Percentiles rank a stretch among this genome's conserved stretches.
These are phyloP conservation scores for Gallinago jamesoni DNA, from an alignment of 2,113 vertebrate species.

Conservation along the genomic window DNA sequence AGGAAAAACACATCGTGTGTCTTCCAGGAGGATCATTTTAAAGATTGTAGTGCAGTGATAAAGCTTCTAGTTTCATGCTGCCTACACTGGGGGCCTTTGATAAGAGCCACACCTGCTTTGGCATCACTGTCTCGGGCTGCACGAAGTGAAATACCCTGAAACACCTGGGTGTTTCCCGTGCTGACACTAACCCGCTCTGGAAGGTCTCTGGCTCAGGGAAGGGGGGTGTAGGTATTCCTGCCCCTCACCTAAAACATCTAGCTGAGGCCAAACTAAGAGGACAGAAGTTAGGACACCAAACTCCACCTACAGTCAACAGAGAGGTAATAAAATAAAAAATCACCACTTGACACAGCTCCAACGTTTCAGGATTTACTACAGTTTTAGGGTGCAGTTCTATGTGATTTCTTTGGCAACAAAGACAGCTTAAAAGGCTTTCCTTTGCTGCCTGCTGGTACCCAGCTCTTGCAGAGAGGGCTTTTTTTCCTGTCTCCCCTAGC, in stretches of 20 bases:
- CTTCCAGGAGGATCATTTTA: background rate
- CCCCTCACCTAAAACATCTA: background rate
- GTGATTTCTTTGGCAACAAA: conserved; percentile 9
- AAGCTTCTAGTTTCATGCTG: background rate
- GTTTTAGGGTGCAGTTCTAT: background rate
- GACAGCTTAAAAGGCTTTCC: conserved; percentile 14
- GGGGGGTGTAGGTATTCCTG: background rate
- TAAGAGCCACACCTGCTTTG: conserved; percentile 39
- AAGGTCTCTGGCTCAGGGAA: background rate
- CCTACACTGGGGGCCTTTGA: background rate
- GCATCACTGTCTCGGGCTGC: background rate
- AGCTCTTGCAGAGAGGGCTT: background rate
- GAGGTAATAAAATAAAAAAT: background rate
- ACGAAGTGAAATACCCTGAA: background rate
- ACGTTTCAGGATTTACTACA: background rate
- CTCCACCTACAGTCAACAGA: background rate
- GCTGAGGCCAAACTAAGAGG: background rate
- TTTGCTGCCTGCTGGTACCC: conserved; percentile 4
- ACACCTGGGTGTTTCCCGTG: background rate
- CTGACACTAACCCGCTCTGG: background rate
- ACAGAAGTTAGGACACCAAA: background rate
- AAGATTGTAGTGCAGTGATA: background rate
- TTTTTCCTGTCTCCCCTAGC: background rate
- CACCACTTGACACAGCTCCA: background rate
- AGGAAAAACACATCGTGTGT: conserved; percentile 7